Conservation (phyloP, 2,113 vertebrate genomes). For the Sakesphorus luctuosus region DNA sequence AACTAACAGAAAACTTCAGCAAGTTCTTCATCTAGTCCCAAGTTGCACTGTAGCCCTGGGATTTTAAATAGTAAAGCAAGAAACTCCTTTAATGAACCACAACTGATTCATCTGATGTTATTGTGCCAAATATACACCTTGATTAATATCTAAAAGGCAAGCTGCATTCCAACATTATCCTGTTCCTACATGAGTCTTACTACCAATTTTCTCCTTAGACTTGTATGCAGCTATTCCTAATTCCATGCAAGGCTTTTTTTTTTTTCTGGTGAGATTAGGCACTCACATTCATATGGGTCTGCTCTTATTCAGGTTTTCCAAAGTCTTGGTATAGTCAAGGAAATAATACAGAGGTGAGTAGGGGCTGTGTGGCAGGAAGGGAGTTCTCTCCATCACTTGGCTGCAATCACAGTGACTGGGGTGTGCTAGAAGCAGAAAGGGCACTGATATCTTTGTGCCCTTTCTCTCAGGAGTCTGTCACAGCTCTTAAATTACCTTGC, state of each 20-base stretch:
- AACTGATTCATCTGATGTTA: not conserved
- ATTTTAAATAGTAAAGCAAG: not conserved
- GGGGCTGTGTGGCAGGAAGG: not conserved
- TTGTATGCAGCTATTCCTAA: not conserved
- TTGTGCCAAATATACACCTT: no score
- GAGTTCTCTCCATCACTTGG: not conserved
- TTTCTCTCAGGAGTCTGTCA: not conserved
- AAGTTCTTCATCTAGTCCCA: not conserved
- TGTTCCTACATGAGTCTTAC: not conserved
- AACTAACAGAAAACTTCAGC: not conserved
- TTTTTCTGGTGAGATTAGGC: not conserved
- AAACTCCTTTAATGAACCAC: not conserved
- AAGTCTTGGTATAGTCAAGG: not conserved
- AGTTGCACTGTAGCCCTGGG: not conserved
- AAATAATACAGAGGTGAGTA: accelerated
- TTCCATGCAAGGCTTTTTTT: not conserved
- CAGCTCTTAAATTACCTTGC: not conserved
- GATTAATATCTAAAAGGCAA: not conserved
- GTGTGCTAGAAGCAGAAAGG: not conserved
- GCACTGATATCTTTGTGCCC: not conserved
- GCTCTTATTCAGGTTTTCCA: not conserved
- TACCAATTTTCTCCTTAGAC: not conserved
- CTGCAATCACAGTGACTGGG: not conserved
- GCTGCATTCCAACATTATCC: not conserved
- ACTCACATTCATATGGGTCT: not conserved